phyloP scores from a whole-genome alignment of 2,888 invertebrate species.

The Lacanobia wlatinum region DNA sequence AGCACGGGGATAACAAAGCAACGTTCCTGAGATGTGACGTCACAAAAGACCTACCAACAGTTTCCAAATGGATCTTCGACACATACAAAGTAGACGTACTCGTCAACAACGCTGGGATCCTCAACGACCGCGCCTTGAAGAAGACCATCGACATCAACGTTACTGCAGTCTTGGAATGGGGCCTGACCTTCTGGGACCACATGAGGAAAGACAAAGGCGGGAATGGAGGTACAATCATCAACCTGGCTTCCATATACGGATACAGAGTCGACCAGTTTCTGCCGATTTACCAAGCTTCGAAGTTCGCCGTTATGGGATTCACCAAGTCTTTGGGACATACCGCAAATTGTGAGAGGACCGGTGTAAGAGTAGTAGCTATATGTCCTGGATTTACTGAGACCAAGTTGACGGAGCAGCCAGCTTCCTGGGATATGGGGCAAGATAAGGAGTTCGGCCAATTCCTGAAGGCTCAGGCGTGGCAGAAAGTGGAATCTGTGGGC shows the following conservation, averaged over 20 bases:
- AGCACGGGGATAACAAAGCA: conserved; percentile 83
- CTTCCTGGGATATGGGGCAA: conserved; percentile 61
- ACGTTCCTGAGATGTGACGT: conserved; percentile 89
- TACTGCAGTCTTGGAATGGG: conserved; percentile 78
- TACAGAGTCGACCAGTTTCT: conserved; percentile 85
- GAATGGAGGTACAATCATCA: conserved; percentile 92
- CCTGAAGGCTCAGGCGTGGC: conserved; percentile 68
- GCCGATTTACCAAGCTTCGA: conserved; percentile 92
- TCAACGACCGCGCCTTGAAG: conserved; percentile 68
- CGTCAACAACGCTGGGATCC: conserved; percentile 85
- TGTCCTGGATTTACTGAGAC: conserved; percentile 90
- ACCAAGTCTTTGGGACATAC: conserved; percentile 86
- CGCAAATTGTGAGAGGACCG: conserved; percentile 84
- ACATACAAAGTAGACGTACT: conserved; percentile 83
- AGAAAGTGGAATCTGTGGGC: conserved; percentile 76
- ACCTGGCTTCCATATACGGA: conserved; percentile 92
- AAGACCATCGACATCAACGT: conserved; percentile 82
- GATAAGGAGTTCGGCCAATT: conserved; percentile 56
- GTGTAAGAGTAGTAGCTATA: conserved; percentile 88
- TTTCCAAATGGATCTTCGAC: conserved; percentile 76
- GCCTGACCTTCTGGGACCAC: conserved; percentile 90
- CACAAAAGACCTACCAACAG: conserved; percentile 82
- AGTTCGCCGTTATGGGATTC: conserved; percentile 90
- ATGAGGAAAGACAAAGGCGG: conserved; percentile 91
- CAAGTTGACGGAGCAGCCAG: conserved; percentile 61